These are phyloP conservation scores for Centropus bengalensis DNA, from an alignment of 2,113 vertebrate genomes.

Conservation along the genomic window DNA sequence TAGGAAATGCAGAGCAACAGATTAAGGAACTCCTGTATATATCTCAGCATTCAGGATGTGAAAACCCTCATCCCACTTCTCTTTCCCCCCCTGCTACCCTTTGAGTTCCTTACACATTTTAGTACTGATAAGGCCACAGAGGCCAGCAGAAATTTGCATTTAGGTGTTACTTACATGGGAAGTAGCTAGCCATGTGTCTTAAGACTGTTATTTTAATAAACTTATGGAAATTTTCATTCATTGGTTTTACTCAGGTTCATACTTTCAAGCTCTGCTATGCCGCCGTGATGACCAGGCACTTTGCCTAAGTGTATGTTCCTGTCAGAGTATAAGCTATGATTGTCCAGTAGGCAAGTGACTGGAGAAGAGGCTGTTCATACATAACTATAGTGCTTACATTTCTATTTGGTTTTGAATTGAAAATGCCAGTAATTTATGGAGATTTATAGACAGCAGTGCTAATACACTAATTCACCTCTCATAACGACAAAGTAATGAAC, in stretches of 20 bases:
- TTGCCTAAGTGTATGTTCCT: neutral
- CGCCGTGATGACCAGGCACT: neutral
- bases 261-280: neutral
- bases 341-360: neutral
- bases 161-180: neutral
- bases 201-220: neutral
- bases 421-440: neutral
- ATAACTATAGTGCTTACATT: neutral
- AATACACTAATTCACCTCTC: neutral
- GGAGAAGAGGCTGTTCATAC: neutral
- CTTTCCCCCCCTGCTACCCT: conserved; percentile 6
- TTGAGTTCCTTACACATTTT: neutral
- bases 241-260: neutral
- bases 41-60: neutral
- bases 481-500: neutral
- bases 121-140: neutral
- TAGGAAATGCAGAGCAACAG: neutral
- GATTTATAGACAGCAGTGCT: neutral
- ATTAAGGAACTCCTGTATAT: conserved; percentile 22
- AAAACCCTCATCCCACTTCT: conserved; percentile 20
- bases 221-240: neutral
- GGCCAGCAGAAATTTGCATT: conserved; percentile 14
- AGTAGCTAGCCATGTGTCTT: neutral
- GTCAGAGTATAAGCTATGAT: neutral
- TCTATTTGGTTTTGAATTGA: neutral